Percentiles rank a stretch among this genome's conserved stretches.
These are phyloP conservation scores for Orycteropus afer DNA, from an alignment of 2,113 vertebrate genomes.

Conservation along the genomic window DNA sequence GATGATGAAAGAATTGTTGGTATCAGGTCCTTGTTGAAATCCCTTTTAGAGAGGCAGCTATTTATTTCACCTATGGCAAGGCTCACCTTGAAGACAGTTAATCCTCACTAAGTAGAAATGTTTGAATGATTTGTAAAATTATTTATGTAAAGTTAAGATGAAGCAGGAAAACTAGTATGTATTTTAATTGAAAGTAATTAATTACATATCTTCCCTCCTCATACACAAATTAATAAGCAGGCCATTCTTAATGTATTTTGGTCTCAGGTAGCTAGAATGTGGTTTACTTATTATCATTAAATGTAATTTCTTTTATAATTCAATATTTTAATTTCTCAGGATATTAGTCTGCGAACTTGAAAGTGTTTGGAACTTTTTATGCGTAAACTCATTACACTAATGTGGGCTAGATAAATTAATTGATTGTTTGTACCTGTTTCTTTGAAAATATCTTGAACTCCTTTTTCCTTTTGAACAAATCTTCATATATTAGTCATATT, in stretches of 20 bases:
- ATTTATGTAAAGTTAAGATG: conserved; percentile 17
- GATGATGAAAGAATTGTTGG: background rate
- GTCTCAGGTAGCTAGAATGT: background rate
- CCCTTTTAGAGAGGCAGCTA: background rate
- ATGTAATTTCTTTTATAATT: background rate
- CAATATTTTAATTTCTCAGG: background rate
- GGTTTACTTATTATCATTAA: background rate
- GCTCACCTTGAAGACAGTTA: background rate
- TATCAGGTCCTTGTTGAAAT: conserved; percentile 19
- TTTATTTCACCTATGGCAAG: background rate
- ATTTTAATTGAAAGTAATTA: background rate
- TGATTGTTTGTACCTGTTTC: background rate
- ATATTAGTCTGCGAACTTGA: background rate
- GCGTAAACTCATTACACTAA: background rate
- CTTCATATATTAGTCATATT: background rate
- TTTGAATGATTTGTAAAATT: background rate
- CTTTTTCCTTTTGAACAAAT: background rate
- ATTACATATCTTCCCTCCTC: background rate
- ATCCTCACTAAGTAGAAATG: background rate
- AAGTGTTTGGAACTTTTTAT: background rate
- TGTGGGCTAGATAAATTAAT: background rate
- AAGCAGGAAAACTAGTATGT: background rate
- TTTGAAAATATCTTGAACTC: background rate
- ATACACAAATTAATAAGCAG: background rate
- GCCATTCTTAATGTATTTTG: background rate